A percentile compares a stretch with the other conserved stretches of the same genome.
These are phyloP conservation scores for Ophioderma brevispina DNA, from an alignment of 35 echinoderm and acorn worm species.

Conservation along the genomic window DNA sequence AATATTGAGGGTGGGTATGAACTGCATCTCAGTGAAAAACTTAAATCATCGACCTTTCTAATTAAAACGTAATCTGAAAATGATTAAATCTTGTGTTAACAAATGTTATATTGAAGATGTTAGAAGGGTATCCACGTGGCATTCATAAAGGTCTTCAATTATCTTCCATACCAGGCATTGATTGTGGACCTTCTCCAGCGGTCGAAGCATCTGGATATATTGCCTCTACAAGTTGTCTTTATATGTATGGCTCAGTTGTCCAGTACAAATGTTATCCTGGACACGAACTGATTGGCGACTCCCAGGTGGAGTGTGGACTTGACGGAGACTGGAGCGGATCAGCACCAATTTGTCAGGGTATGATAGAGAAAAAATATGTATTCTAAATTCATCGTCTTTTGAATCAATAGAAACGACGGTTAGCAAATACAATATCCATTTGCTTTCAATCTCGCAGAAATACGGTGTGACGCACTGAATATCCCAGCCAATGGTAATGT, in stretches of 20 bases:
- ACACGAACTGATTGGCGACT: background rate
- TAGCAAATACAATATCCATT: too few relatives aligned
- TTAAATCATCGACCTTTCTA: too few relatives aligned
- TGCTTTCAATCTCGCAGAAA: background rate
- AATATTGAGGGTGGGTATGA: constrained; percentile 4
- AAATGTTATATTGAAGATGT: too few relatives aligned
- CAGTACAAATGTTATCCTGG: background rate
- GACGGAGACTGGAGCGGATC: background rate
- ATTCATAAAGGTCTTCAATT: too few relatives aligned
- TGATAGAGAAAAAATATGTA: too few relatives aligned
- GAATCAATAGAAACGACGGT: too few relatives aligned
- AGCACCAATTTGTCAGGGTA: background rate
- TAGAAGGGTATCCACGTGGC: too few relatives aligned
- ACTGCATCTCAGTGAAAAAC: too few relatives aligned
- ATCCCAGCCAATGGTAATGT: background rate
- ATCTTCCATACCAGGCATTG: background rate
- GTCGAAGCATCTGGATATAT: background rate
- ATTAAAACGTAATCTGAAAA: too few relatives aligned
- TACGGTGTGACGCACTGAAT: background rate
- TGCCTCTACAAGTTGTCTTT: background rate
- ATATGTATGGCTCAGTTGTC: background rate
- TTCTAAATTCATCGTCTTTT: too few relatives aligned
- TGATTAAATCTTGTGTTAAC: too few relatives aligned
- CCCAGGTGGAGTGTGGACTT: background rate
- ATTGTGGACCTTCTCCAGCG: background rate